These are phyloP conservation scores for Lycaena phlaeas DNA, from an alignment of 2,888 invertebrate species.

Conservation along the genomic window DNA sequence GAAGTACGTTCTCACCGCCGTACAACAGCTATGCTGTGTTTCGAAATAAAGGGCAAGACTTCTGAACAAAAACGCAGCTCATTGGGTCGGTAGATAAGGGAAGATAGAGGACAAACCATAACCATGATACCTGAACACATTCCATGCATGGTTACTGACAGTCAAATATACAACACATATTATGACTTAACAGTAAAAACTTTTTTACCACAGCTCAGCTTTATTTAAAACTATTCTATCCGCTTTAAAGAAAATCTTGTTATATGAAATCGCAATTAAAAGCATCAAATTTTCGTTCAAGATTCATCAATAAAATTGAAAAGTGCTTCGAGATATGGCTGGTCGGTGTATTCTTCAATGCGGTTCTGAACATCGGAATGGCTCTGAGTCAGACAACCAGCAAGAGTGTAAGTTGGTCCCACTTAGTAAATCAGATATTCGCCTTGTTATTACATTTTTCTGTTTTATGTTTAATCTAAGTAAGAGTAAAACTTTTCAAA, in stretches of 20 bases:
- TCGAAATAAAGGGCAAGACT: no score
- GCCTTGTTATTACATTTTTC: not conserved
- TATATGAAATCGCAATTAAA: not conserved
- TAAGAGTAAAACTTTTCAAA: no score
- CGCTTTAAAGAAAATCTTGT: not conserved
- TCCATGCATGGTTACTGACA: not conserved
- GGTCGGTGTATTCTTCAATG: conserved; percentile 17
- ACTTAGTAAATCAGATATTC: not conserved
- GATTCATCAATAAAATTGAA: conserved; percentile 18
- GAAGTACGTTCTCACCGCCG: conserved; percentile 12
- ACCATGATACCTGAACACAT: not conserved
- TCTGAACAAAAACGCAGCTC: no score
- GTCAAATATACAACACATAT: no score
- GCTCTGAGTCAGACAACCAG: conserved; percentile 17
- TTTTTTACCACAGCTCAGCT: no score
- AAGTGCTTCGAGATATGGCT: conserved; percentile 22
- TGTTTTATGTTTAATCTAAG: not conserved
- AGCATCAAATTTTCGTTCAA: no score
- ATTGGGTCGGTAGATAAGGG: no score
- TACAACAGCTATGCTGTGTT: no score
- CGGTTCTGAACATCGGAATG: conserved; percentile 20
- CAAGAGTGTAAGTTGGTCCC: conserved; percentile 10
- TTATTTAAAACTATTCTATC: no score
- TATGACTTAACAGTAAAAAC: no score
- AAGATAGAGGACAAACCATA: no score